A percentile compares a stretch with the other conserved stretches of the same genome.
phyloP scores from a whole-genome alignment of 2,888 invertebrate genomes.

The Limnephilus marmoratus region DNA sequence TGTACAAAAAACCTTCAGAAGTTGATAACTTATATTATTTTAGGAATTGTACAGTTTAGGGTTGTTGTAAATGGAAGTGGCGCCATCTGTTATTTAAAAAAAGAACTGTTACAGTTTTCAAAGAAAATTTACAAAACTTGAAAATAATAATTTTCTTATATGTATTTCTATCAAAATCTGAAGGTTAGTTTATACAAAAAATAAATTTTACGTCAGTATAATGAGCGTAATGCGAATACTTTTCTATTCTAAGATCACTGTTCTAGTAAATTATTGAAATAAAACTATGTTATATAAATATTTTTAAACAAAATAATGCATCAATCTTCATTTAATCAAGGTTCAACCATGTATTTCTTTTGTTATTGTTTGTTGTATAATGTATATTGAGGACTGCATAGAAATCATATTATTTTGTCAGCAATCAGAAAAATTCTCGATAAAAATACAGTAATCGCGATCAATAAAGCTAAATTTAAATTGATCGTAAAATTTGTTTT shows the following conservation, averaged over 20 bases:
- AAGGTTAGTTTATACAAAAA: slow-evolving; percentile 4
- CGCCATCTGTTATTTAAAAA: no score
- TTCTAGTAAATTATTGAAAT: slow-evolving; percentile 9
- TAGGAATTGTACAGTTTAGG: no score
- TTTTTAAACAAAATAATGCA: slow-evolving; percentile 22
- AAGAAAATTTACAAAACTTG: background rate
- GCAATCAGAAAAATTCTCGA: background rate
- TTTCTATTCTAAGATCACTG: slow-evolving; percentile 15
- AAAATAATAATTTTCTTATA: background rate
- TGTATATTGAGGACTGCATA: background rate
- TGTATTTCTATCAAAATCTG: background rate
- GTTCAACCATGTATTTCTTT: background rate
- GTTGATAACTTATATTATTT: background rate
- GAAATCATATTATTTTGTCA: background rate
- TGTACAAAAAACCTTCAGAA: slow-evolving; percentile 21
- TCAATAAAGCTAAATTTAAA: background rate
- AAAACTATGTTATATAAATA: background rate
- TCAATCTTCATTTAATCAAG: background rate
- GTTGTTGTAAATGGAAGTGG: no score
- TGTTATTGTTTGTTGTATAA: background rate
- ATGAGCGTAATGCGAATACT: slow-evolving; percentile 18
- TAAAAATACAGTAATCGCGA: background rate
- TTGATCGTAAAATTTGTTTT: background rate
- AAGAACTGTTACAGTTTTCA: background rate
- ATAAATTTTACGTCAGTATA: background rate